These are phyloP conservation scores for Fukomys damarensis DNA, from an alignment of 2,113 vertebrate genomes.

Conservation along the genomic window DNA sequence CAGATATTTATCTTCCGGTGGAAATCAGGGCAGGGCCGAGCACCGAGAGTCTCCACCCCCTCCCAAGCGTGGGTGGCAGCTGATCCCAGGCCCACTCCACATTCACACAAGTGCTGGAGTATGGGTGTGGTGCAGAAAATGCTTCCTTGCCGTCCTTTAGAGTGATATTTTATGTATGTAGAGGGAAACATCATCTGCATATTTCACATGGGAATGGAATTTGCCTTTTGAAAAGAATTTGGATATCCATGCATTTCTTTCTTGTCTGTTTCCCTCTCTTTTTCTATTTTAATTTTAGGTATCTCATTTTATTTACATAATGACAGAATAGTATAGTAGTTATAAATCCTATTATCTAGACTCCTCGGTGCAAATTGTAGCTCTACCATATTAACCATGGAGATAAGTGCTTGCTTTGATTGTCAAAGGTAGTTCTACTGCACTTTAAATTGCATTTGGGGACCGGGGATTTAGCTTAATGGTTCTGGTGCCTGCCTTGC, in stretches of 20 bases:
- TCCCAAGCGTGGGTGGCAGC: background rate
- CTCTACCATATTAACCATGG: background rate
- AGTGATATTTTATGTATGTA: background rate
- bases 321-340: background rate
- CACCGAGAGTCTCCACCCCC: background rate
- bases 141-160: background rate
- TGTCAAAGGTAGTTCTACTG: background rate
- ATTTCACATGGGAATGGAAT: slow-evolving; percentile 71
- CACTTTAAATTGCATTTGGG: background rate
- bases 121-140: background rate
- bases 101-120: background rate
- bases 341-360: background rate
- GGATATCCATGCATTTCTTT: background rate
- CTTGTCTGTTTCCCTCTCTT: background rate
- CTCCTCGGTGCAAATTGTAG: background rate
- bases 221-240: slow-evolving; percentile 56
- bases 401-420: background rate
- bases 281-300: slow-evolving; percentile 50
- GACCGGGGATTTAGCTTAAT: too few species aligned
- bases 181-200: slow-evolving; percentile 48
- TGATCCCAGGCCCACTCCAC: background rate
- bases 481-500: too few species aligned
- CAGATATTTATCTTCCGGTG: background rate
- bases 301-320: slow-evolving; percentile 9
- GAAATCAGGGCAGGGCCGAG: background rate